A percentile compares a stretch with the other conserved stretches of the same genome.
Evolutionary conservation across 1,140 invertebrate genomes (phyloP).

Genomic region (Ridgeia piscesae): DNA sequence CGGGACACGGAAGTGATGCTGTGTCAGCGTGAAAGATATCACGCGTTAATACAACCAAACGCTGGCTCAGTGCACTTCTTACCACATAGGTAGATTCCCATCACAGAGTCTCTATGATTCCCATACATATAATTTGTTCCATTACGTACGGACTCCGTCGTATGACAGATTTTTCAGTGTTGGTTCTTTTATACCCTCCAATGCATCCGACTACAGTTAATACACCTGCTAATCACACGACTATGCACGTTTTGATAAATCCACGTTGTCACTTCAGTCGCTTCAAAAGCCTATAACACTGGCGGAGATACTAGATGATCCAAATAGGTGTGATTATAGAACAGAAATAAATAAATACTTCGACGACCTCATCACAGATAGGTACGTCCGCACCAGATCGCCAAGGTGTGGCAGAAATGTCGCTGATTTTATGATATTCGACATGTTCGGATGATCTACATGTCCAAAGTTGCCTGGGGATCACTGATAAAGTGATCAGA

Average conservation of each 20-base stretch:
- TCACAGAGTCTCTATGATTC: too few relatives aligned
- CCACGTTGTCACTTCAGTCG: background rate
- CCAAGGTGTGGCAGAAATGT: background rate
- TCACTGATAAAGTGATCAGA: background rate
- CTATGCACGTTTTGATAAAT: background rate
- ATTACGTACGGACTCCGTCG: background rate
- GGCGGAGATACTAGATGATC: background rate
- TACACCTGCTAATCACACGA: too few relatives aligned
- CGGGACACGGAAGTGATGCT: background rate
- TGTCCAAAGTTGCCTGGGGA: background rate
- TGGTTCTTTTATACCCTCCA: background rate
- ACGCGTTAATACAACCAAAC: background rate
- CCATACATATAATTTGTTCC: background rate
- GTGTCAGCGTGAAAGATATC: background rate
- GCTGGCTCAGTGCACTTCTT: background rate
- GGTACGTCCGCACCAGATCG: background rate
- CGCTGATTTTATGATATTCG: background rate
- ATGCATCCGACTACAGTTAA: too few relatives aligned
- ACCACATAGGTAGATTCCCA: background rate
- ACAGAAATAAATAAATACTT: background rate
- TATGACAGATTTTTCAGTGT: background rate
- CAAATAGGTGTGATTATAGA: background rate
- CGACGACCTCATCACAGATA: background rate
- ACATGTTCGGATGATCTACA: background rate
- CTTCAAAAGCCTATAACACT: background rate